These are phyloP conservation scores for Patella ulyssiponensis DNA, from an alignment of 2,888 invertebrate genomes.

Conservation along the genomic window DNA sequence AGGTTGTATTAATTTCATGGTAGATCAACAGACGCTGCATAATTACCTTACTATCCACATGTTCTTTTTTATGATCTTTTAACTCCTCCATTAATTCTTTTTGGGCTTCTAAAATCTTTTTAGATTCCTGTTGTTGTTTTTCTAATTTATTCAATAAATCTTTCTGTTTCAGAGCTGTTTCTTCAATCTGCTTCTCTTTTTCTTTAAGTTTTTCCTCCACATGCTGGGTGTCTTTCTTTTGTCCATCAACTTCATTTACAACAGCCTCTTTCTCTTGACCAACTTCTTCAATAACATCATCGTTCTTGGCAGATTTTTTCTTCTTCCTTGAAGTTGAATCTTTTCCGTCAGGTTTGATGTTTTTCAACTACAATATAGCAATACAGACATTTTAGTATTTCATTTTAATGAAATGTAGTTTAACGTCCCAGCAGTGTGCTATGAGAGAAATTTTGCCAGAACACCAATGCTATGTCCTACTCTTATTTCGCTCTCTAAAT, in stretches of 20 bases:
- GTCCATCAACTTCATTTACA: conserved; percentile 20
- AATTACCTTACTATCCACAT: conserved; percentile 18
- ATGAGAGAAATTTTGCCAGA: background rate
- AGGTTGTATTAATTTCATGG: background rate
- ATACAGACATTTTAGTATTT: no score
- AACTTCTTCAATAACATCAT: background rate
- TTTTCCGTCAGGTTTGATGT: background rate
- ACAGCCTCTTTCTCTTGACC: conserved; percentile 3
- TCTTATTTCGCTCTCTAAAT: no score
- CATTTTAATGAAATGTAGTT: no score
- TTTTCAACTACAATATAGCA: background rate
- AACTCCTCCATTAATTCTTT: conserved; percentile 65
- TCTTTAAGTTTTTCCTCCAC: conserved; percentile 22
- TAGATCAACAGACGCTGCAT: background rate
- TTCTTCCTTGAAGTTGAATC: background rate
- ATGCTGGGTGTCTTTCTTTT: conserved; percentile 10
- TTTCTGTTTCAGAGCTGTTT: conserved; percentile 43
- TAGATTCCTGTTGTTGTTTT: conserved; percentile 60
- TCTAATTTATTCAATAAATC: conserved; percentile 56
- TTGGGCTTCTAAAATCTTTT: conserved; percentile 64
- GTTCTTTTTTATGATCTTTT: conserved; percentile 61
- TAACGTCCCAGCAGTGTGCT: background rate
- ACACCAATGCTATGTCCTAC: no score
- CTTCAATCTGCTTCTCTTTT: conserved; percentile 33
- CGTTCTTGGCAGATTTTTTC: background rate